Base-by-base conservation (phyloP, 2,797 vertebrate species). In the Orientallactaga sibirica region DNA sequence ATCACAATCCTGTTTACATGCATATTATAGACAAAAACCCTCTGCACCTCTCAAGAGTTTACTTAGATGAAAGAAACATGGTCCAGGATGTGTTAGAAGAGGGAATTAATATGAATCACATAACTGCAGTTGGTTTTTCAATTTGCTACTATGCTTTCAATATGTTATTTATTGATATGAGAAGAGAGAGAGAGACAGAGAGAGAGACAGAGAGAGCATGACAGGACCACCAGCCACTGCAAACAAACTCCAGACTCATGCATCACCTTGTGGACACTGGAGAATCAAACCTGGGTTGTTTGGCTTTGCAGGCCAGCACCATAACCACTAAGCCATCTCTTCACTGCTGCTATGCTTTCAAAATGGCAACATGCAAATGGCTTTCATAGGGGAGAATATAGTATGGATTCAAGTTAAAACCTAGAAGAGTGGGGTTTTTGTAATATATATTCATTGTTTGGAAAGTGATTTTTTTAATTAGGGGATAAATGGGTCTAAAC, bases 401-500 rank as follows among this genome's bases (percentile, higher is more conserved):
- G 22, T 20, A 71, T 7, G 9, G 2, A 11, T 66, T n/a, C 33
- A 58, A 73, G 90, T 29, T 90, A 80, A 90, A 70, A 2, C 7
- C 29, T 61, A 33, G 8, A 19, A n/a, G 87, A 68, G 7, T 64
- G 33, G 2, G 6, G 10, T 1, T 48, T 48, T 48, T 7, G 7
- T 79, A 82, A 87, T 78, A 71, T 74, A 24, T 86, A 22, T 78
- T 84, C 27, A 92, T 7, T 73, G 6, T 12, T 12, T 77, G 77
- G 33, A 81, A 77, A 80, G 22, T 66, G 24, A 67, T 58, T 24
- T 92, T 52, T 81, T 88, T 73, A 24, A 41, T 66, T 92, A 91
- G 83, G 79, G 1, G 25, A 74, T 29, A 55, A 4, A 4, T 24
- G 10, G 52, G 90, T 88, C 37, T 1, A 68, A 77, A 74, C 77